Evolutionary conservation across 2,888 invertebrate species (phyloP), one percentile per base, ranked within the genome.

Genomic region (Agrenia bidenticulata): DNA sequence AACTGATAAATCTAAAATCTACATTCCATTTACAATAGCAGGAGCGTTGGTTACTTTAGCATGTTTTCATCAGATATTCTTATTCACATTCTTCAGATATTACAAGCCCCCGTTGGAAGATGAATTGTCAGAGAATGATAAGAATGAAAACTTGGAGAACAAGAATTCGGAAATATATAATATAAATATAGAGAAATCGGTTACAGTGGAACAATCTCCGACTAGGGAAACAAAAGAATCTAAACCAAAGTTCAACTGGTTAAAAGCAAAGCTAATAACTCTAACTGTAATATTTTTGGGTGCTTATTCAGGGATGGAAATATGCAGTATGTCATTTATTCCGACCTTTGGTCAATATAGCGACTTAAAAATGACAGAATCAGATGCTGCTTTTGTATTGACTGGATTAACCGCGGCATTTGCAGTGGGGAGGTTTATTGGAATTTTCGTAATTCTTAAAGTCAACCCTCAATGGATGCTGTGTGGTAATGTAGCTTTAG

Each of bases 291-390:
- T 51, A 5, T 51, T 68, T n/a, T 21, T 51, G 4, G 72, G 64
- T 5, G 64, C 65, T 5, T 71, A 70, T 51, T 63, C 61, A 58
- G 72, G 72, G 1, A 69, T 72, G 70, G 74, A 69, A 59, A 60
- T 67, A 13, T 56, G 60, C 23, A 69, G 65, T 1, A 51, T 71
- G 55, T 67, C 69, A 39, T 61, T 73, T 15, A 50, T 73, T 11
- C 71, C 73, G 1, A 69, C 67, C n/a, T 73, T 71, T 58, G 67
- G 71, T 19, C 69, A 73, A 49, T 67, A 67, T 11, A 59, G 63
- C 41, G 69, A 64, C 32, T 41, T 71, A 1, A 17, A 61, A 15
- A 53, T 73, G 19, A 61, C 67, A 0, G 67, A 69, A 27, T 67
- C 62, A 1, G 56, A 61, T 4, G 56, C 71, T 1, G 73, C 73